phyloP scores from a whole-genome alignment of 37 sponge, comb jelly and placozoan genomes.

The Cliona cf. orientalis region DNA sequence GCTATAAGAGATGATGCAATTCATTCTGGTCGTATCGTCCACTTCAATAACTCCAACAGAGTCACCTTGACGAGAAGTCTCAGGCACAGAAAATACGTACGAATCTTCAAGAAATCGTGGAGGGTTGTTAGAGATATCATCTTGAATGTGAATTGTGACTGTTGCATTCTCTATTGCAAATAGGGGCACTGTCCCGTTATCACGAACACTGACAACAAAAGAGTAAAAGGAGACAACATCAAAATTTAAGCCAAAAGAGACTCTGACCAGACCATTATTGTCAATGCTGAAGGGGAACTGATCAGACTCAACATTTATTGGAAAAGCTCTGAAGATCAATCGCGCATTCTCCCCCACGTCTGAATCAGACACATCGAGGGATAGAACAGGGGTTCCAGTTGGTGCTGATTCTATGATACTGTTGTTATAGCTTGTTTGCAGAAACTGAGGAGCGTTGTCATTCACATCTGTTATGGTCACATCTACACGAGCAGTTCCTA shows the following conservation, averaged over 20 bases:
- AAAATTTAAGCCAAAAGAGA: background rate
- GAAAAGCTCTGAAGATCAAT: background rate
- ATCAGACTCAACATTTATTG: background rate
- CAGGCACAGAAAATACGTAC: conserved; percentile 21
- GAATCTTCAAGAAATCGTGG: conserved; percentile 14
- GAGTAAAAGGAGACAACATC: conserved; percentile 1
- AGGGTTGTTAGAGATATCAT: conserved; percentile 4
- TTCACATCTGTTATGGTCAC: conserved; percentile 56
- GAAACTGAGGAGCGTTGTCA: conserved; percentile 57
- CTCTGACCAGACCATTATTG: conserved; percentile 28
- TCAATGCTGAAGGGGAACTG: conserved; percentile 38
- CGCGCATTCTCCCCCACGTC: conserved; percentile 58
- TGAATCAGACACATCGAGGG: conserved; percentile 44
- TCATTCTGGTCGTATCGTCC: too few relatives aligned
- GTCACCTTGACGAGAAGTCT: background rate
- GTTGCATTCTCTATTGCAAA: background rate
- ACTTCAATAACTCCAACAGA: background rate
- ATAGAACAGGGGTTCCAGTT: conserved; percentile 12
- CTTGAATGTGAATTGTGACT: conserved; percentile 31
- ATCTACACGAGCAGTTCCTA: conserved; percentile 27
- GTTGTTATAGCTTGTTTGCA: conserved; percentile 5
- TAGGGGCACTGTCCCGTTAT: conserved; percentile 35
- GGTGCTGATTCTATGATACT: conserved; percentile 17
- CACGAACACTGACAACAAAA: conserved; percentile 44
- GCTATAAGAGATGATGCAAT: too few relatives aligned